Conservation (phyloP, 1,140 invertebrate genomes). For the Gonatopus flavifemur region DNA sequence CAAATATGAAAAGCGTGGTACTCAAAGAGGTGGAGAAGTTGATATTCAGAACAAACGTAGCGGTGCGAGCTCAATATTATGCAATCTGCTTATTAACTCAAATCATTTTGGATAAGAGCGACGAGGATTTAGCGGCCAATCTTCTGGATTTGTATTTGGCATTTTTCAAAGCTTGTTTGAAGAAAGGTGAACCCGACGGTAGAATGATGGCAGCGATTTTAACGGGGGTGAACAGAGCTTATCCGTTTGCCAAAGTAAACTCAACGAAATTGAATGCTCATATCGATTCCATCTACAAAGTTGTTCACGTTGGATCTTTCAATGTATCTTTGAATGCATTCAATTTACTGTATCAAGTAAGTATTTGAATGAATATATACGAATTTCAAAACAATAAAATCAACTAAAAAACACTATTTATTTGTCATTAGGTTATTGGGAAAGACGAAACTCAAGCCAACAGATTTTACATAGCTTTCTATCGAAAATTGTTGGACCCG, state of each 20-base stretch:
- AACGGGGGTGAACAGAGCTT: constrained; percentile 85
- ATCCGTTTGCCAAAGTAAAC: constrained; percentile 71
- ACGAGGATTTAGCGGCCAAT: constrained; percentile 75
- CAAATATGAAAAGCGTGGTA: constrained; percentile 89
- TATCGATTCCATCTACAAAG: constrained; percentile 82
- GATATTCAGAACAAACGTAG: constrained; percentile 85
- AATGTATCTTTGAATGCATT: constrained; percentile 86
- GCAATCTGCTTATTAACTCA: constrained; percentile 89
- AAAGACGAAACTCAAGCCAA: constrained; percentile 40
- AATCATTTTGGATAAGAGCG: constrained; percentile 71
- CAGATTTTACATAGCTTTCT: constrained; percentile 88
- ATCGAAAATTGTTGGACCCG: constrained; percentile 81
- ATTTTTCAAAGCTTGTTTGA: constrained; percentile 91
- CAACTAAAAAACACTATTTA: constrained; percentile 7
- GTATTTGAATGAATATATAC: constrained; percentile 11
- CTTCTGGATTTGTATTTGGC: constrained; percentile 92
- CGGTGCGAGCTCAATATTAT: constrained; percentile 87
- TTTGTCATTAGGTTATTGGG: constrained; percentile 43
- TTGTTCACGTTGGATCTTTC: constrained; percentile 84
- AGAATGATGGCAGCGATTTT: constrained; percentile 90
- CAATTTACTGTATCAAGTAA: constrained; percentile 82
- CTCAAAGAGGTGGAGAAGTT: constrained; percentile 87
- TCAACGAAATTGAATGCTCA: constrained; percentile 66
- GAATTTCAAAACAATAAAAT: background rate
- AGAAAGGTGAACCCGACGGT: constrained; percentile 88